Percentiles rank a stretch among this genome's conserved stretches.
These are phyloP conservation scores for Amiota mariae DNA, from an alignment of 2,888 invertebrate species.

Conservation along the genomic window DNA sequence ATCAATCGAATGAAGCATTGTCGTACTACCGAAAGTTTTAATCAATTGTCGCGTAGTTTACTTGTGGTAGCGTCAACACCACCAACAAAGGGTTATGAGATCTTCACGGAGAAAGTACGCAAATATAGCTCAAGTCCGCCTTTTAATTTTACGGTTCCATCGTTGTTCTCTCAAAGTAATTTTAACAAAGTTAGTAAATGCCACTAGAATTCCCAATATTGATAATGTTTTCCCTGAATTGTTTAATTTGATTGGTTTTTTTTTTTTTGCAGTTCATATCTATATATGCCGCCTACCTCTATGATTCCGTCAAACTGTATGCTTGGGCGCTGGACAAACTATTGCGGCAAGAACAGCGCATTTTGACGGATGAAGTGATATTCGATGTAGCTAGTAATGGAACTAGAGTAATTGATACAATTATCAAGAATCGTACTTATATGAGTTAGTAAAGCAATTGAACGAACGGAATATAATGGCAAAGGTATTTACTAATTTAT, in stretches of 20 bases:
- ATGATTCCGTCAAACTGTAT: constrained; percentile 94
- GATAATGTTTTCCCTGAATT: background rate
- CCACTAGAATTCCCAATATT: too few relatives aligned
- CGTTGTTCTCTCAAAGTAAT: constrained; percentile 75
- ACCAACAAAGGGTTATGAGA: constrained; percentile 81
- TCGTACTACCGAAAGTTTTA: constrained; percentile 75
- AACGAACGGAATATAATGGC: background rate
- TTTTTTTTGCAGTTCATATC: constrained; percentile 82
- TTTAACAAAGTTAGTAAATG: constrained; percentile 74
- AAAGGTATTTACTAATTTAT: background rate
- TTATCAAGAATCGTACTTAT: constrained; percentile 88
- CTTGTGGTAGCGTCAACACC: constrained; percentile 92
- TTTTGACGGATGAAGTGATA: constrained; percentile 79
- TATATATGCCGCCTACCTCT: constrained; percentile 94
- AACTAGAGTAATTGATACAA: constrained; percentile 87
- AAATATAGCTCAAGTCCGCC: constrained; percentile 85
- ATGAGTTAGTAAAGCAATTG: constrained; percentile 81
- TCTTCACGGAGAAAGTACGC: constrained; percentile 87
- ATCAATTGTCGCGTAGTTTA: constrained; percentile 85
- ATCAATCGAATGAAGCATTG: constrained; percentile 77
- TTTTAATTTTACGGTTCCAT: constrained; percentile 84
- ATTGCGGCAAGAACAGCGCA: constrained; percentile 76
- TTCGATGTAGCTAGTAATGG: constrained; percentile 87
- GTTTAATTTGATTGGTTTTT: too few relatives aligned
- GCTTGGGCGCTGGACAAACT: constrained; percentile 88